Evolutionary conservation across 2,888 invertebrate species (phyloP).

Genomic region (Drosophila prolongata): DNA sequence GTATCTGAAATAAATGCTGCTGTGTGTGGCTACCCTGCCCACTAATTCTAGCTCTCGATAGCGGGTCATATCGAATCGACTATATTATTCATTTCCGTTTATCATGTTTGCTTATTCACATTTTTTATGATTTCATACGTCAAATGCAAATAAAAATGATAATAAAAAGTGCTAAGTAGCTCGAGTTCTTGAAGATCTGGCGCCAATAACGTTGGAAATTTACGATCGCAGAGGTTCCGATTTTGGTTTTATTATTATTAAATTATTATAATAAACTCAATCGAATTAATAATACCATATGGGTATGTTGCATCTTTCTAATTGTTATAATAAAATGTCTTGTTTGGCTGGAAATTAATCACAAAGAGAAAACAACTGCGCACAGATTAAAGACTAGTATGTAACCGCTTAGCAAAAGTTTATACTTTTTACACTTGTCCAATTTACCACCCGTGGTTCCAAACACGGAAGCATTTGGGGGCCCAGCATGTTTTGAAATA

Average conservation of each 20-base stretch:
- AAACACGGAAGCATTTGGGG: constrained; percentile 40
- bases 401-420: constrained; percentile 1
- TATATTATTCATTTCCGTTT: constrained; percentile 62
- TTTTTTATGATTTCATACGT: constrained; percentile 49
- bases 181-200: constrained; percentile 55
- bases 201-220: constrained; percentile 44
- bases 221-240: constrained; percentile 46
- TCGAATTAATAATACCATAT: constrained; percentile 13
- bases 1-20: constrained; percentile 18
- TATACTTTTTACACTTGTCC: neutral
- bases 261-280: constrained; percentile 9
- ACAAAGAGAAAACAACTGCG: neutral
- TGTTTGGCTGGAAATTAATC: neutral
- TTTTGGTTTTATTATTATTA: neutral
- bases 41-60: constrained; percentile 43
- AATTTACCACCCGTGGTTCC: constrained; percentile 10
- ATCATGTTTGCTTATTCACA: constrained; percentile 52
- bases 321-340: neutral
- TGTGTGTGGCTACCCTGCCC: constrained; percentile 9
- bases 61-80: constrained; percentile 20
- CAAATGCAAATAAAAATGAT: constrained; percentile 14
- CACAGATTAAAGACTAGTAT: neutral
- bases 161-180: constrained; percentile 32
- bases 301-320: constrained; percentile 13
- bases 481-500: constrained; percentile 31